Base-by-base conservation (phyloP, 2,797 vertebrate species). In the Enteromius paludinosus region DNA sequence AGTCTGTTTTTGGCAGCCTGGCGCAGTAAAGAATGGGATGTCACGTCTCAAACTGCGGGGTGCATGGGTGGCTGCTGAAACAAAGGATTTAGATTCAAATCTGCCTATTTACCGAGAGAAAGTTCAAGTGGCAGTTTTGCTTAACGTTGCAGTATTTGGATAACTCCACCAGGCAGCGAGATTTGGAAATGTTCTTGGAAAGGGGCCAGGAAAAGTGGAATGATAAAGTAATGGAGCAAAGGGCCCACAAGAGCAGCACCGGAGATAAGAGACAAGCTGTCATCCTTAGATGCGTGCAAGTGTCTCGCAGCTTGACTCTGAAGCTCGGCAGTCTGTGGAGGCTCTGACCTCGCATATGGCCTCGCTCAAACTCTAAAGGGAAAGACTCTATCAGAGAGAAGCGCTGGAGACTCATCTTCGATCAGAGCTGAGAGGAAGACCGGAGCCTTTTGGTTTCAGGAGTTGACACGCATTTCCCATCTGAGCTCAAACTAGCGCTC, bases 201-300 rank as follows among this genome's bases (percentile, higher is more conserved):
- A 43, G n/a, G 25, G 49, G 28, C 64, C 73, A 79, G 68, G 38
- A 33, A 82, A 65, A 64, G 73, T 68, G 25, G 71, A 82, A 69
- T 69, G 76, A 87, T 70, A 83, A 62, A 86, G 38, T 69, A 76
- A 77, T 76, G 73, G 73, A 68, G 81, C 61, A 23, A 43, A 61
- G 23, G 68, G 81, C 56, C 38, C 79, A 83, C 70, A 87, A 68
- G 81, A 82, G 80, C 87, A 85, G 87, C 30, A 77, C 72, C 12
- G 18, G 75, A 84, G 87, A 90, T 90, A 88, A 92, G 87, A 89
- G 87, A 89, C 84, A 81, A 86, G 84, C 87, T 89, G 87, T 91
- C 79, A 87, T 87, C 83, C 69, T 78, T 68, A 83, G 66, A 87
- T 83, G 78, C 70, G 43, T 17, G 20, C 54, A 70, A 84, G 84